Percentiles rank a stretch among this genome's conserved stretches.
Conservation (phyloP, 2,113 vertebrate species). For the Oreochromis aureus region DNA sequence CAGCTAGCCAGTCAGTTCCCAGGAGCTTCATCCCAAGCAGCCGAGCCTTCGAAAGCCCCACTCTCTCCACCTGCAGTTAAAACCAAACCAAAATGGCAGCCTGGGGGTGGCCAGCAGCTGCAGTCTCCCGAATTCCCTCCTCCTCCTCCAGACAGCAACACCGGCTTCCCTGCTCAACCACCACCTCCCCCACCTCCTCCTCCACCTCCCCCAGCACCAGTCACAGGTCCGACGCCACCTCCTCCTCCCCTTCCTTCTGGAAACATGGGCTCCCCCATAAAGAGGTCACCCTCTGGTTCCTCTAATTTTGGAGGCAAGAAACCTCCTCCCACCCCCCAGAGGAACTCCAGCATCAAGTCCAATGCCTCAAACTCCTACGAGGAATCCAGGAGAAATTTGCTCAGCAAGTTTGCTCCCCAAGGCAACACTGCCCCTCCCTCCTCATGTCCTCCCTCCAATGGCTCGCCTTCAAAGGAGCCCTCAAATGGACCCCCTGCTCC, state of each 20-base stretch:
- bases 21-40: conserved; percentile 51
- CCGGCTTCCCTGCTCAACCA: conserved; percentile 44
- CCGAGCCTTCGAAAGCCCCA: conserved; percentile 66
- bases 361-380: conserved; percentile 74
- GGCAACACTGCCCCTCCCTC: conserved; percentile 37
- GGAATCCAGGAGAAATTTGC: conserved; percentile 83
- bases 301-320: conserved; percentile 79
- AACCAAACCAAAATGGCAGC: conserved; percentile 93
- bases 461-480: conserved; percentile 77
- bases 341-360: conserved; percentile 86
- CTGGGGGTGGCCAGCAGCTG: conserved; percentile 60
- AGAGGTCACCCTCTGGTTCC: conserved; percentile 64
- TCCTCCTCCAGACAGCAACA: conserved; percentile 68
- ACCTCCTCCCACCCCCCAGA: conserved; percentile 86
- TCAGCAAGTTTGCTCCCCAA: conserved; percentile 83
- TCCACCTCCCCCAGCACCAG: conserved; percentile 49
- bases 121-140: conserved; percentile 80
- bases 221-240: conserved; percentile 62
- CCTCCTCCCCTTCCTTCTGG: conserved; percentile 69
- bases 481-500: conserved; percentile 78
- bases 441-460: conserved; percentile 54
- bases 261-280: conserved; percentile 74
- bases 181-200: conserved; percentile 55
- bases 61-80: conserved; percentile 90
- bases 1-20: conserved; percentile 89